Percentiles rank a stretch among this genome's conserved stretches.
These are phyloP conservation scores for Merodon equestris DNA, from an alignment of 2,888 invertebrate genomes.

Conservation along the genomic window DNA sequence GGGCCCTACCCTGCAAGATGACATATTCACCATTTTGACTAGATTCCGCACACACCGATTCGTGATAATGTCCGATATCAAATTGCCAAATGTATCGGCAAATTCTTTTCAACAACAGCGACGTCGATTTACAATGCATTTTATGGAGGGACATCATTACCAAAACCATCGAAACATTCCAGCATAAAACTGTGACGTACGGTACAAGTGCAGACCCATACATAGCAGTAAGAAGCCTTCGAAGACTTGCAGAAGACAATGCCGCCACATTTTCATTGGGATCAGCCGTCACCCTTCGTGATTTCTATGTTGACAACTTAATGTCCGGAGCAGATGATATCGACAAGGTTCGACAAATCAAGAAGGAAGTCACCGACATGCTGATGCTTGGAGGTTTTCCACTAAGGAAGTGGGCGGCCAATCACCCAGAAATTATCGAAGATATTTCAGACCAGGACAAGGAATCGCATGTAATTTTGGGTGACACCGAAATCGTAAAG, in stretches of 20 bases:
- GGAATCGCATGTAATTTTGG: slow-evolving; percentile 19
- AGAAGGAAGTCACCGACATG: slow-evolving; percentile 10
- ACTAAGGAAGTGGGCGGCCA: slow-evolving; percentile 32
- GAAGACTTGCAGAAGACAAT: slow-evolving; percentile 9
- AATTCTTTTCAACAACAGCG: background rate
- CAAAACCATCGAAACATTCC: slow-evolving; percentile 24
- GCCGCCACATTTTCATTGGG: slow-evolving; percentile 10
- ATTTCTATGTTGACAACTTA: slow-evolving; percentile 46
- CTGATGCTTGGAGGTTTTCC: slow-evolving; percentile 22
- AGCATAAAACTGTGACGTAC: slow-evolving; percentile 41
- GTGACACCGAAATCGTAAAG: slow-evolving; percentile 30
- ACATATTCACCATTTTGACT: slow-evolving; percentile 20
- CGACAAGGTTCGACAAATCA: slow-evolving; percentile 12
- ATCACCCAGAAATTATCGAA: slow-evolving; percentile 8
- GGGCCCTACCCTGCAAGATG: slow-evolving; percentile 30
- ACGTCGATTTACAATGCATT: slow-evolving; percentile 15
- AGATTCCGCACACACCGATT: slow-evolving; percentile 23
- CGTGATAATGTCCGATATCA: slow-evolving; percentile 20
- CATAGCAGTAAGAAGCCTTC: slow-evolving; percentile 24
- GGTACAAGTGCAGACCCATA: slow-evolving; percentile 31
- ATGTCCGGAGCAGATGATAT: slow-evolving; percentile 43
- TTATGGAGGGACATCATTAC: slow-evolving; percentile 32
- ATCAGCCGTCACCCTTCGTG: slow-evolving; percentile 13
- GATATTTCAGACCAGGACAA: slow-evolving; percentile 11
- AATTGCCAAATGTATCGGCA: slow-evolving; percentile 30